These are phyloP conservation scores for Eulacestoma nigropectus DNA, from an alignment of 2,113 vertebrate genomes.

Conservation along the genomic window DNA sequence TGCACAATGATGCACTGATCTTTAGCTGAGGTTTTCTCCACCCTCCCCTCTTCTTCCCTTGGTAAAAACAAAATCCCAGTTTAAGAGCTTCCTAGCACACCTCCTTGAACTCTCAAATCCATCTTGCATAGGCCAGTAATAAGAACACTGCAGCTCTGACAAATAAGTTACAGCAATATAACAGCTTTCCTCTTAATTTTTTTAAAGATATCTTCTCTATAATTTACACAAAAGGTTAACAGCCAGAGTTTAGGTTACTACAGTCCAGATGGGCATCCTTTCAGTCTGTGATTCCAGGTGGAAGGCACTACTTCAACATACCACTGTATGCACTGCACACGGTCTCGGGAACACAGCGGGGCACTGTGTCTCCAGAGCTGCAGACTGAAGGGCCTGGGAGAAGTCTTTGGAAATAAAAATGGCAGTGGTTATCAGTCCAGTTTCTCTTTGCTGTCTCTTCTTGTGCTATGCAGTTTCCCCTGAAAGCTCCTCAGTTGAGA, in stretches of 20 bases:
- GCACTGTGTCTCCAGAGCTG: conserved; percentile 2
- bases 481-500: conserved; percentile 8
- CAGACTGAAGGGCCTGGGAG: conserved; percentile 51
- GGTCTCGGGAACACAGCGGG: conserved; percentile 10
- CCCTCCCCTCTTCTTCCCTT: not conserved
- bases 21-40: not conserved
- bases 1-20: not conserved
- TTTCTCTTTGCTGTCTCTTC: conserved; percentile 44
- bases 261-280: conserved; percentile 45
- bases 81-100: conserved; percentile 30
- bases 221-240: conserved; percentile 65
- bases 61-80: conserved; percentile 3
- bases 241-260: conserved; percentile 40
- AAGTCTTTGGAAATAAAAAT: conserved; percentile 67
- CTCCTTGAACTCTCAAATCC: conserved; percentile 31
- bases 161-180: conserved; percentile 71
- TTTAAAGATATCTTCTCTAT: conserved; percentile 63
- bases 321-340: conserved; percentile 18
- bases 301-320: conserved; percentile 71
- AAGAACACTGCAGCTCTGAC: conserved; percentile 69
- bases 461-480: conserved; percentile 58
- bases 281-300: conserved; percentile 51
- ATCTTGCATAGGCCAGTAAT: conserved; percentile 66
- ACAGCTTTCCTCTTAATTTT: conserved; percentile 51
- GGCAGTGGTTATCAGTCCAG: conserved; percentile 60